phyloP scores from a whole-genome alignment of 1,140 invertebrate species.

The Musca domestica region DNA sequence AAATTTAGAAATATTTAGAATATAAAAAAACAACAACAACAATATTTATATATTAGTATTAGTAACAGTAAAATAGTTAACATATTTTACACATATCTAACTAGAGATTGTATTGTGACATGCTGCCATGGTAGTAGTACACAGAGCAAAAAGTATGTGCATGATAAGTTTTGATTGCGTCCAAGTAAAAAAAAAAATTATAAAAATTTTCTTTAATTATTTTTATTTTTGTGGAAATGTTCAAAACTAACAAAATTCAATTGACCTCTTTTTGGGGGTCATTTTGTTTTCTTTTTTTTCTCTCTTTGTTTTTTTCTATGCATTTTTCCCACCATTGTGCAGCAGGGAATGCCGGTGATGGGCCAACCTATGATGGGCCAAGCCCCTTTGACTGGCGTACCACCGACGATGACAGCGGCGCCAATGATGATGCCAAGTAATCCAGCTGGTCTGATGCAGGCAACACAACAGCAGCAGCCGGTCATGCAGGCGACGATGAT shows the following conservation, averaged over 20 bases:
- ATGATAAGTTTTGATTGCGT: too few relatives aligned
- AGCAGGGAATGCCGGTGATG: constrained; percentile 54
- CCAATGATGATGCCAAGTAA: constrained; percentile 42
- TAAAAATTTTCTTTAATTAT: neutral
- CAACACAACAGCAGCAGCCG: constrained; percentile 31
- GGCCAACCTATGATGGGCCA: constrained; percentile 42
- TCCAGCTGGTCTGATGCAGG: constrained; percentile 42
- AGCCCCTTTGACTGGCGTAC: constrained; percentile 53
- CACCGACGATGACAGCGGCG: constrained; percentile 44
- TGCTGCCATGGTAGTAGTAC: too few relatives aligned
- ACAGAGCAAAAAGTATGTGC: too few relatives aligned
- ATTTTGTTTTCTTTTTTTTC: constrained; percentile 15
- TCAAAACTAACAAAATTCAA: neutral
- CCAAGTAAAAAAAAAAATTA: too few relatives aligned
- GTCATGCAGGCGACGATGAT: constrained; percentile 30
- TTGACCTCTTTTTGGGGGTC: neutral
- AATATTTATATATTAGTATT: too few relatives aligned
- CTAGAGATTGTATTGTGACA: too few relatives aligned
- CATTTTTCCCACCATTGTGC: constrained; percentile 6
- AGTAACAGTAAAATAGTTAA: too few relatives aligned
- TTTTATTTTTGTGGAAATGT: constrained; percentile 9
- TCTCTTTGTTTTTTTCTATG: constrained; percentile 24
- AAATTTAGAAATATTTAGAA: too few relatives aligned
- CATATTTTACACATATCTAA: too few relatives aligned
- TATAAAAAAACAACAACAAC: too few relatives aligned